A percentile compares a stretch with the other conserved stretches of the same genome.
Evolutionary conservation across 2,797 vertebrate genomes (phyloP).

Genomic region (Botia almorhae): DNA sequence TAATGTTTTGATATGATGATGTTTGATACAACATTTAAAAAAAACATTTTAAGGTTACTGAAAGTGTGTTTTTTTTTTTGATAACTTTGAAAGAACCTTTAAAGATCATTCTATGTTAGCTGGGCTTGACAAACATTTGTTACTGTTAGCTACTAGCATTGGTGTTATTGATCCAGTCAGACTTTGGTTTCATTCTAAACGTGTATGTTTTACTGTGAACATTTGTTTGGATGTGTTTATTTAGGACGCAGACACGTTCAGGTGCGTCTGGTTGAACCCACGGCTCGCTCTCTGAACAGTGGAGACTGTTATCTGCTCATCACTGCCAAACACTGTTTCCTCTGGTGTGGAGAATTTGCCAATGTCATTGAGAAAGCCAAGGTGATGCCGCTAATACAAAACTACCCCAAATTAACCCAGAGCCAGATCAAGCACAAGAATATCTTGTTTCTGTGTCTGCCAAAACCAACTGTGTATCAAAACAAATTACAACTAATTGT

Average conservation of each 20-base stretch:
- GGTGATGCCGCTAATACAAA: slow-evolving; percentile 63
- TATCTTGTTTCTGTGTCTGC: no score
- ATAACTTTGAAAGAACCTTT: no score
- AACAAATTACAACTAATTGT: no score
- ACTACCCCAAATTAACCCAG: neutral
- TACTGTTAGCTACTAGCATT: neutral
- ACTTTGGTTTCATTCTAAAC: neutral
- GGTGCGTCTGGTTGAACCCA: slow-evolving; percentile 82
- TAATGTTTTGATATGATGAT: no score
- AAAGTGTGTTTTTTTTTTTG: no score
- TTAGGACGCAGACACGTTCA: slow-evolving; percentile 82
- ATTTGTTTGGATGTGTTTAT: slow-evolving; percentile 29
- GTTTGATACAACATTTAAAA: no score
- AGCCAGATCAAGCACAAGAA: neutral
- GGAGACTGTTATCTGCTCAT: slow-evolving; percentile 85
- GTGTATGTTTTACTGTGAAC: neutral
- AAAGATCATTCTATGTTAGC: no score
- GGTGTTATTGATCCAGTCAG: no score
- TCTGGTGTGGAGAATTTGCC: slow-evolving; percentile 85
- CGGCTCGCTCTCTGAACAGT: slow-evolving; percentile 78
- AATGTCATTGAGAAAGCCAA: slow-evolving; percentile 87
- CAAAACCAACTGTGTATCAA: no score
- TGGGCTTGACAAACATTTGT: no score
- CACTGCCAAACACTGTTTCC: slow-evolving; percentile 79
- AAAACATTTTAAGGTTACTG: no score